Base-by-base conservation (phyloP, 2,113 vertebrate genomes). In the Andinoacara biseriatus region DNA sequence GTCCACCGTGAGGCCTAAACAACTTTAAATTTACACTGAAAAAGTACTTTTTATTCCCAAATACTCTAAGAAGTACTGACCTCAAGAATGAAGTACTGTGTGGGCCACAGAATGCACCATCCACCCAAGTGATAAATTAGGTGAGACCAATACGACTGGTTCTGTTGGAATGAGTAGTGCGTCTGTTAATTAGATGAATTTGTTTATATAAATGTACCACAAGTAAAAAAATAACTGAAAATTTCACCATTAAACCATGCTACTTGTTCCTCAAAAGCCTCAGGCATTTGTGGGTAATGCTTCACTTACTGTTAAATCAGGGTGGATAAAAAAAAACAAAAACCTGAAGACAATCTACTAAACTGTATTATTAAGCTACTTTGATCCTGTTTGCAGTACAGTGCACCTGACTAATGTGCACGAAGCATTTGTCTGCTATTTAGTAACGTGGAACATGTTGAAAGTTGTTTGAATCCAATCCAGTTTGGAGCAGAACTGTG, bases 301-400 rank as follows among this genome's bases (percentile, higher is more conserved):
- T 46, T 57, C 33, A 69, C 35, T 82, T 69, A 10, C 8, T 81
- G 26, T 69, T 56, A 22, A 78, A 76, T 57, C 49, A 58, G 31
- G 43, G 59, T 43, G 75, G 46, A 54, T n/a, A 26, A 18, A 31
- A 4, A 52, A 26, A 57, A 56, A 54, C 67, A 17, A 40, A n/a
- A 56, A 11, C 20, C 54, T 57, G n/a, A 52, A 72, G 17, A 72
- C 17, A 20, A 76, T 82, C 84, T 60, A 29, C 18, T 9, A 57
- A 8, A 29, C 56, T 80, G 76, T 74, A 3, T 17, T 52, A 54
- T n/a, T 76, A 76, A 88, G 72, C 67, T 69, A 24, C 77, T 81
- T 76, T 81, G 69, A 29, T 58, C 10, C 22, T 11, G 29, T 40
- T 13, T 65, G 52, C 31, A 35, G 17, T 67, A 33, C 46, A 29